phyloP scores from a whole-genome alignment of 2,888 invertebrate genomes.

The Cosmia trapezina region DNA sequence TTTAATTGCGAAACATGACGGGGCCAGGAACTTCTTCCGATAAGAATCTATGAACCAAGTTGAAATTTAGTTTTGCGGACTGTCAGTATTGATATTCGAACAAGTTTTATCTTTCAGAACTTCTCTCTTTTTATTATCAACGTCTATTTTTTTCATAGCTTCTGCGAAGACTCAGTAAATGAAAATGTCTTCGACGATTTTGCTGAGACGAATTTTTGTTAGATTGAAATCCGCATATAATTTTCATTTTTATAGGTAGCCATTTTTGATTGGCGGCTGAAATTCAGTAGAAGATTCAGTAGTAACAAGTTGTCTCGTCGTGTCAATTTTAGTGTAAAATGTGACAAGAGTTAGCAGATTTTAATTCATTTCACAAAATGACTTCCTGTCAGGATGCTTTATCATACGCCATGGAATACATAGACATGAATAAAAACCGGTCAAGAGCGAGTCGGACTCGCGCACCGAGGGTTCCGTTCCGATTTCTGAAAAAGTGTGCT shows the following conservation, averaged over 20 bases:
- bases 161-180: constrained; percentile 52
- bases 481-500: too few species aligned
- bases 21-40: constrained; percentile 69
- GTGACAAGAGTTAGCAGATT: background rate
- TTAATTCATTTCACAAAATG: background rate
- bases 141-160: constrained; percentile 57
- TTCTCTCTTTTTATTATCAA: constrained; percentile 61
- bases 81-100: constrained; percentile 73
- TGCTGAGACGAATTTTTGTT: constrained; percentile 19
- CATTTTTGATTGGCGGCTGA: constrained; percentile 41
- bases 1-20: constrained; percentile 71
- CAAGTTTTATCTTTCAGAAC: constrained; percentile 73
- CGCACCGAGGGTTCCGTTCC: too few species aligned
- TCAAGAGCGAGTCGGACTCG: too few species aligned
- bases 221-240: constrained; percentile 25
- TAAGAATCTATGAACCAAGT: constrained; percentile 72
- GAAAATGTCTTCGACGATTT: constrained; percentile 52
- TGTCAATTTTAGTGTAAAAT: background rate
- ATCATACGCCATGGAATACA: too few species aligned
- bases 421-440: too few species aligned
- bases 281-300: constrained; percentile 24
- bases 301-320: background rate
- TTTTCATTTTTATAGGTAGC: constrained; percentile 40
- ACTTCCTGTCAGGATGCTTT: background rate
- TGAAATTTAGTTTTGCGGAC: constrained; percentile 71